Conservation (phyloP, 2,797 vertebrate species). For the Anabacerthia variegaticeps region DNA sequence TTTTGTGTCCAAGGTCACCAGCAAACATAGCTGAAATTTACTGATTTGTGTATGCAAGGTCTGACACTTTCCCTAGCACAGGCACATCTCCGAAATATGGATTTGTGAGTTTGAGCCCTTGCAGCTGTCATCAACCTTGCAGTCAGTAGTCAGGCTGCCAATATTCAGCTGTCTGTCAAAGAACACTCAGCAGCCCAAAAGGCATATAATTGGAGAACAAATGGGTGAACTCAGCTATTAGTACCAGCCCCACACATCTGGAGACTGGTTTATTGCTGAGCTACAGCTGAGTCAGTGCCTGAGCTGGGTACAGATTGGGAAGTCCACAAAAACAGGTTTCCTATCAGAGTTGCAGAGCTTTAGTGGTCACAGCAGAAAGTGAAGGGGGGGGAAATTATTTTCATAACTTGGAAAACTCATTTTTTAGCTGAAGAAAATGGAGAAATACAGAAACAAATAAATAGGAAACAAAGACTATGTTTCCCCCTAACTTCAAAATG, state of each 20-base stretch:
- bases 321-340: neutral
- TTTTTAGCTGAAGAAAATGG: neutral
- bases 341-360: neutral
- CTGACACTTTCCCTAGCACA: neutral
- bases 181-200: neutral
- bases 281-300: neutral
- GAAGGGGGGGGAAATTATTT: neutral
- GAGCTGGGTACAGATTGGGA: neutral
- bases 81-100: neutral
- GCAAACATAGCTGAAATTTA: neutral
- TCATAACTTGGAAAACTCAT: neutral
- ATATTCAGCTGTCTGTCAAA: neutral
- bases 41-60: neutral
- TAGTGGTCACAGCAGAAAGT: neutral
- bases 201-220: neutral
- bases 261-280: neutral
- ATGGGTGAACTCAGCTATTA: neutral
- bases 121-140: neutral
- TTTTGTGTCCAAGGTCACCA: neutral
- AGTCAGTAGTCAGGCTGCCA: neutral
- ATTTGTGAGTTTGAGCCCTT: neutral
- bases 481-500: neutral
- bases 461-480: neutral
- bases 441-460: neutral
- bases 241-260: neutral